Base-by-base conservation (phyloP, 2,888 invertebrate species). In the Lasioglossum villosulum region DNA sequence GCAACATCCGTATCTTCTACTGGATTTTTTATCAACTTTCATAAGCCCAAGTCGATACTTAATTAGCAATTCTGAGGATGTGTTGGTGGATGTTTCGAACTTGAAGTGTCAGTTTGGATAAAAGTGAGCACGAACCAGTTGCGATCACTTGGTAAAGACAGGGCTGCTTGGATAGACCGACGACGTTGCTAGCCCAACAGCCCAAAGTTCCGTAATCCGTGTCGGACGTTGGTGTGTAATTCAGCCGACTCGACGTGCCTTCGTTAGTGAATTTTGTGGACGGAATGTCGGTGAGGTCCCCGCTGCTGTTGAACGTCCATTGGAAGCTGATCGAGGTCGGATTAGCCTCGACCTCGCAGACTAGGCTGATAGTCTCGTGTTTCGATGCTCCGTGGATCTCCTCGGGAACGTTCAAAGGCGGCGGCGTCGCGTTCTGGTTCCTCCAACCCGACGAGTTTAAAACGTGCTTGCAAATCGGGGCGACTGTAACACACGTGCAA, bases 241-340 rank as follows among this genome's bases (percentile, higher is more conserved):
- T 98, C 84, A 98, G 96, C 66, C 97, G 96, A 84, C 97, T 97
- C 16, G 96, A 96, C 86, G 97, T 96, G 2, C 97, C 97, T 86
- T 97, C 96, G 90, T 95, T 96, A 73, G 95, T 95, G 90, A 95
- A 96, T 91, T 96, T 96, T 78, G 97, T 96, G 86, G 96, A 94
- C 81, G 98, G 97, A 92, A 98, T 96, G 95, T 98, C 97, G 80
- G 97, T 97, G 95, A 98, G 97, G 94, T 98, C 98, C 37, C 98
- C 98, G 88, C 98, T 98, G 95, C 88, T 98, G 96, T 98, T 98
- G 96, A 98, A 98, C 88, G 98, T 98, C 98, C 98, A 99, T 93
- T 98, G 97, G 95, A 98, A 98, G 93, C 97, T 97, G 91, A 97
- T 97, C 80, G 97, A 96, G 27, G 97, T 97, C 10, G 98, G 98